Evolutionary conservation across 1,140 invertebrate species (phyloP).

Genomic region (Lepidotrigona ventralis): DNA sequence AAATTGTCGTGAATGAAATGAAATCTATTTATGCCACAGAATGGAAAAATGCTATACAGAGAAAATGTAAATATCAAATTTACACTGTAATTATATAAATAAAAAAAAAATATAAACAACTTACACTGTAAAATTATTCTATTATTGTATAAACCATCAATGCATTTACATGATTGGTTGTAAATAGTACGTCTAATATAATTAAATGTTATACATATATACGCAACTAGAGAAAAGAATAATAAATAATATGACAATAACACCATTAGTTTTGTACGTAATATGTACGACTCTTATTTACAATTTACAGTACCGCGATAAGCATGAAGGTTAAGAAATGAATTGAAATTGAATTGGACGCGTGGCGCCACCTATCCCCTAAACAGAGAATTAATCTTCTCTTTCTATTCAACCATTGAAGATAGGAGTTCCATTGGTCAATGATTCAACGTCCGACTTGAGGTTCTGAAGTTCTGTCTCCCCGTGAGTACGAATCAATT

Average conservation of each 20-base stretch:
- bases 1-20: neutral
- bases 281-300: conserved; percentile 7
- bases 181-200: neutral
- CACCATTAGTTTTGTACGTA: neutral
- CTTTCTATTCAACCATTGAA: too few species aligned
- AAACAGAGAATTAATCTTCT: neutral
- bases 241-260: neutral
- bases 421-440: too few species aligned
- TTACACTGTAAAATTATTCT: neutral
- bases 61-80: too few species aligned
- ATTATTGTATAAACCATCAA: neutral
- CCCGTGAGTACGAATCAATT: neutral
- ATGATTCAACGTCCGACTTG: neutral
- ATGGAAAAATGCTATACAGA: neutral
- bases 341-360: neutral
- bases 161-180: neutral
- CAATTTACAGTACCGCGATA: neutral
- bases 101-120: neutral
- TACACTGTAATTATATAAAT: too few species aligned
- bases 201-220: neutral
- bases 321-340: neutral
- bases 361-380: conserved; percentile 7
- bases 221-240: neutral
- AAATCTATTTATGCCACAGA: neutral
- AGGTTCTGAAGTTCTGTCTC: neutral